These are phyloP conservation scores for Pachycephus smyrnensis DNA, from an alignment of 2,888 invertebrate genomes.

Conservation along the genomic window DNA sequence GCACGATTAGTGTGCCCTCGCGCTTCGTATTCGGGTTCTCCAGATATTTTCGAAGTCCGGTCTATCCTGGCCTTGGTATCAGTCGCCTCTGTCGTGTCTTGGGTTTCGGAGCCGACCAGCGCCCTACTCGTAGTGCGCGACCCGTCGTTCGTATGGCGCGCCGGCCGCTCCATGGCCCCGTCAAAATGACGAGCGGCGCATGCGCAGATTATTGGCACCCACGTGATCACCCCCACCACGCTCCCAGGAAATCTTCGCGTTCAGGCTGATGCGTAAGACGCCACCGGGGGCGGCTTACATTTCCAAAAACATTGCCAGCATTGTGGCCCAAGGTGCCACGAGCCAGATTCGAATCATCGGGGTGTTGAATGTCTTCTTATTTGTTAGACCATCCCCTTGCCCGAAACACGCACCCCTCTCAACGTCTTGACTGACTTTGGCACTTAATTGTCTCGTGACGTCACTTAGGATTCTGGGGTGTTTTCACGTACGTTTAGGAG, in stretches of 20 bases:
- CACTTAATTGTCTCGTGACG: too few species aligned
- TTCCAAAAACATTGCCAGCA: constrained; percentile 26
- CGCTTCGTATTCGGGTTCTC: constrained; percentile 10
- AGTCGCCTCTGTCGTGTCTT: constrained; percentile 44
- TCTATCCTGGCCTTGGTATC: constrained; percentile 31
- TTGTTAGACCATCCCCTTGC: too few species aligned
- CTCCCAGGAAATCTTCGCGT: constrained; percentile 7
- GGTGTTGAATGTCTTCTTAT: too few species aligned
- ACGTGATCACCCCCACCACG: constrained; percentile 12
- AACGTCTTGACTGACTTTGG: too few species aligned
- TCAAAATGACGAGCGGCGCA: constrained; percentile 59
- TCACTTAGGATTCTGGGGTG: too few species aligned
- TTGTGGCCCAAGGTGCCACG: too few species aligned
- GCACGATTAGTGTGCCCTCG: constrained; percentile 11
- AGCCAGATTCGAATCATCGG: too few species aligned
- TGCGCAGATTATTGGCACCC: constrained; percentile 49
- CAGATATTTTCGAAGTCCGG: constrained; percentile 16
- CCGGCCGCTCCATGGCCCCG: constrained; percentile 66
- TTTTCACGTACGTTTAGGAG: too few species aligned
- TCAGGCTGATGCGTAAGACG: constrained; percentile 18
- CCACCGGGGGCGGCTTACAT: constrained; percentile 20
- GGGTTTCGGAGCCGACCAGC: constrained; percentile 68
- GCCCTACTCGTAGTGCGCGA: constrained; percentile 73
- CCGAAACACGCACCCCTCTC: too few species aligned
- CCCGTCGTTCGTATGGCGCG: constrained; percentile 72